Base-by-base conservation (phyloP, 2,113 vertebrate species). In the Loxodonta africana region DNA sequence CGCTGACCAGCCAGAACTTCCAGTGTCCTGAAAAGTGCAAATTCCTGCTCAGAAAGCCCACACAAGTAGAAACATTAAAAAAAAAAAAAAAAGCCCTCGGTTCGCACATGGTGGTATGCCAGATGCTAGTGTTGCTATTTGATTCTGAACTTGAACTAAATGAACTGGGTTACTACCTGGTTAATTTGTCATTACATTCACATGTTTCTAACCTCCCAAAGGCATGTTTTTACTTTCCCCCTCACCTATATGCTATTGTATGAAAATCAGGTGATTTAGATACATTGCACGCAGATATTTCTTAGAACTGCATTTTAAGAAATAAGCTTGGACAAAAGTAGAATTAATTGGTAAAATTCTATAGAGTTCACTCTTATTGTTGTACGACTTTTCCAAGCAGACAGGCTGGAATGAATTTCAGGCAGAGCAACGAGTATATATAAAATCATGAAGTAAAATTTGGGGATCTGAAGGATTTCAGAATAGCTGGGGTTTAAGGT, bases 61-160 rank as follows among this genome's bases (percentile, higher is more conserved):
- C 97, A 97, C 97, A 97, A 98, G 97, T 81, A 82, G 96, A 92
- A 67, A 92, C 11, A 23, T 25, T 63, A 20, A 80, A 95, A 95
- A 74, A 86, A 83, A 15, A 62, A 63, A 84, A 51, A 85, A 74
- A 71, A 8, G 12, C 28, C 18, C 4, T 30, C 8, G 14, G 88
- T 87, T 96, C 95, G 95, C 91, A 88, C 26, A 80, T 48, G 78
- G 86, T 78, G 73, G 60, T 86, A 44, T 23, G 37, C 93, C 95
- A 97, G 93, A 95, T 96, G 95, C 91, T n/a, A 84, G 57, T 87
- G 44, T 9, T 95, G 62, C 37, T 86, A 76, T 67, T 86, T 74
- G 86, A 88, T 90, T 92, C 30, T 48, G 62, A 33, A 76, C 60
- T 46, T 62, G 69, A 96, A 48, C 3, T n/a, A 93, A 95, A 95